phyloP scores from a whole-genome alignment of 2,797 vertebrate genomes.

The Sylvilagus floridanus region DNA sequence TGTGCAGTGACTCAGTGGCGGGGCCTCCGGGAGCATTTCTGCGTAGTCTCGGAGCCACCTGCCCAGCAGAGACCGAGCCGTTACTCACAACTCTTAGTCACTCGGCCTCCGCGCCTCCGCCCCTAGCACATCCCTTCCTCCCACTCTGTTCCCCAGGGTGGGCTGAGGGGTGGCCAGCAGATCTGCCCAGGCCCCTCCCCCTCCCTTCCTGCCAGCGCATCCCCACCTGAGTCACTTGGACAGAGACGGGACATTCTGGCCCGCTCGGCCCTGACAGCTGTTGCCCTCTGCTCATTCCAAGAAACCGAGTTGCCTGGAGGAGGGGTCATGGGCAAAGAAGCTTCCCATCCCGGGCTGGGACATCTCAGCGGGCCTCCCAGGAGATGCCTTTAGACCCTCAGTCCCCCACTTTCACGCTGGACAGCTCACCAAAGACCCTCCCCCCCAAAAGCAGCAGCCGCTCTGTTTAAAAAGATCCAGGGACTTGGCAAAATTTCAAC shows the following conservation, averaged over 20 bases:
- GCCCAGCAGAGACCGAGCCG: constrained; percentile 13
- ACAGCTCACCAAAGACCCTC: neutral
- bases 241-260: neutral
- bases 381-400: neutral
- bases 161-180: neutral
- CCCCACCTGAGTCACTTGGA: constrained; percentile 65
- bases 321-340: neutral
- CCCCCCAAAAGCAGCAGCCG: neutral
- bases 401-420: neutral
- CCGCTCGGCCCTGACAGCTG: constrained; percentile 56
- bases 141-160: constrained; percentile 9
- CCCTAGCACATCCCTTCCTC: constrained; percentile 17
- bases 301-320: neutral
- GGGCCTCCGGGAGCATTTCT: constrained; percentile 49
- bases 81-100: constrained; percentile 79
- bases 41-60: constrained; percentile 53
- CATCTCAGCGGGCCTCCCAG: constrained; percentile 12
- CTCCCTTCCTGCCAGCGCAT: neutral
- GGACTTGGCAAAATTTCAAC: neutral
- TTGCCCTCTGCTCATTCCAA: constrained; percentile 47
- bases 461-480: neutral
- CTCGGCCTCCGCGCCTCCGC: neutral
- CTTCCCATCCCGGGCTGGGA: neutral
- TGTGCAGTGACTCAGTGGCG: constrained; percentile 66
- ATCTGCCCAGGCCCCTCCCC: neutral